Evolutionary conservation across 53 echinoderm and acorn worm species (phyloP), one percentile per base, ranked within the genome.

Genomic region (Temnopleurus reevesii): DNA sequence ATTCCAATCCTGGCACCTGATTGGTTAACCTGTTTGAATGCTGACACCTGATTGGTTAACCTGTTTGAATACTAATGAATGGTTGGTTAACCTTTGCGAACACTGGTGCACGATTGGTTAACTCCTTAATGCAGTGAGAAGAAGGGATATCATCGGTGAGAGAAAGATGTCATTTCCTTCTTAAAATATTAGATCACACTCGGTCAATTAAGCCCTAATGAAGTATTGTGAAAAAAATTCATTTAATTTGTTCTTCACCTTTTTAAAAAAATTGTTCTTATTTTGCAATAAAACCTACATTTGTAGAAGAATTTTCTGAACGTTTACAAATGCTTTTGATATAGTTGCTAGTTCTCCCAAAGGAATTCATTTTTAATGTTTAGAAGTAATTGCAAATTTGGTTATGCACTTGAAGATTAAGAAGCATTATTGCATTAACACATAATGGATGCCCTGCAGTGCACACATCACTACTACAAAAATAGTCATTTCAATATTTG

Each of bases 11-110:
- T 65, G 71, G 15, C 12, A 2, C 71, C 71, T 41, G 71, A 71
- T 41, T 71, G 71, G 71, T 71, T 71, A 71, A 71, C 43, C 21
- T 17, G 21, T 71, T 71, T 71, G 43, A 71, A 71, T 13, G n/a
- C 41, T 65, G 71, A 21, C 12, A 2, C 71, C 71, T 41, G 71
- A 71, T 41, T 71, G 71, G 71, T 71, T 71, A 71, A 71, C 43
- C 21, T 17, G 21, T 71, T 71, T 71, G 43, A 71, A 71, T 13
- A 15, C 17, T 71, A 41, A 19, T 1, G 3, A 10, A 36, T 41
- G 38, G 41, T 71, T 71, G 71, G 71, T 2, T 56, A 56, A 56
- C 56, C 21, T 2, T 2, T 56, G n/a, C 24, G 56, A 24, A 56
- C 21, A 21, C 24, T n/a, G 56, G 0, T 17, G 0, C 15, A 49